Evolutionary conservation across 35 echinoderm and acorn worm genomes (phyloP), one percentile per base, ranked within the genome.

Genomic region (Ptychodera flava): DNA sequence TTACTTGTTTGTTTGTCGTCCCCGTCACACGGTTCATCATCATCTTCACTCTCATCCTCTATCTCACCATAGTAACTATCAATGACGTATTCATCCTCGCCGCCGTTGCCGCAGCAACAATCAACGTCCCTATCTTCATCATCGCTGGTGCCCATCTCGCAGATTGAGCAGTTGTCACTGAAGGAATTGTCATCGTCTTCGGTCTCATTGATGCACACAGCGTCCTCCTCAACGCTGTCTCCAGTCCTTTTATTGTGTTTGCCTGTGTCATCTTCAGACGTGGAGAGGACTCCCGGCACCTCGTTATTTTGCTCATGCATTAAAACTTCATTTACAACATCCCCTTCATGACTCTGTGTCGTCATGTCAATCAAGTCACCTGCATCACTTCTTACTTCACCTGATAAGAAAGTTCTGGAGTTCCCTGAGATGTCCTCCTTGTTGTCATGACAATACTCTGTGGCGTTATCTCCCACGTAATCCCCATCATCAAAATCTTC

Each of bases 401-500:
- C 45, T 64, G 45, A 64, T 22, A 12, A 12, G 45, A 64, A 12
- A 22, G 45, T 22, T 12, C 45, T 64, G 22, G 22, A 6, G 45
- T 64, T 22, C 78, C 6, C 28, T 80, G 28, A 29, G 22, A 33
- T 33, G 22, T 30, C 80, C 22, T 33, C 34, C 1, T 14, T 82
- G 80, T 82, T 82, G 34, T 28, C 16, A 27, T 83, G 34, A n/a
- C 1, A 36, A 83, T 36, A 29, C 16, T 82, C 27, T n/a, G n/a
- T n/a, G n/a, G n/a, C n/a, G n/a, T n/a, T n/a, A n/a, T n/a, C n/a
- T n/a, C n/a, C n/a, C 12, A 32, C 15, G 28, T 83, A 1, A 15
- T 83, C 31, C 0, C 28, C 82, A 37, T 35, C 35, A 36, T 83
- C 82, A 22, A 36, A n/a, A 83, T 35, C 34, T 34, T 83, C 82